Evolutionary conservation across 2,113 vertebrate species (phyloP), one percentile per base, ranked within the genome.

Genomic region (Silurus glanis): DNA sequence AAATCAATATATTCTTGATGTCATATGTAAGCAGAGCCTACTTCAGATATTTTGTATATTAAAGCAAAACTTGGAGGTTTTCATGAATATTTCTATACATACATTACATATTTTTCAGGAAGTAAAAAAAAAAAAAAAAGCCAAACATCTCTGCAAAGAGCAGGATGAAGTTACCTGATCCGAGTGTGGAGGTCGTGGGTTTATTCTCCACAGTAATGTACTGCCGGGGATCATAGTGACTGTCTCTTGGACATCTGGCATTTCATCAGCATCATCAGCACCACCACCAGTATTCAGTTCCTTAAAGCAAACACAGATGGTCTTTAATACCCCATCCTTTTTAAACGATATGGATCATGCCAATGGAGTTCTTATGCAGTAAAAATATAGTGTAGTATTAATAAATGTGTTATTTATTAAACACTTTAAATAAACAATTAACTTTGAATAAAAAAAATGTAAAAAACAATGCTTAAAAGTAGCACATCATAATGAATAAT

Each of bases 201-300:
- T 94, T 94, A 98, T 95, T 91, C 97, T 98, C 98, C 98, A 99
- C 84, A 99, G 95, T 62, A 99, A 95, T 90, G 96, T 96, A 94
- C 98, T 99, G 93, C 98, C 98, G 45, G 97, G 96, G 89, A 99
- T 94, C 92, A 97, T 96, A 89, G 96, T 95, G 82, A 99, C 96
- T 0, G 97, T 97, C 84, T 99, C 98, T 89, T 97, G 96, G 72
- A 95, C 87, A 51, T 96, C 96, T 12, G 97, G 98, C 93, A 97
- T 95, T 45, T 97, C 95, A 21, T 98, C 97, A 0, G 93, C 93
- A 59, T 95, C 95, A 16, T 96, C 95, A 0, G 93, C 90, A 89
- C 93, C 96, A 0, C 93, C 90, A 88, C 93, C 95, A 91, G 93
- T 91, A 10, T 94, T 89, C 25, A 93, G 91, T 19, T 95, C 95